Conservation (phyloP, 2,888 invertebrate species). For the Pyrrhosoma nymphula region DNA sequence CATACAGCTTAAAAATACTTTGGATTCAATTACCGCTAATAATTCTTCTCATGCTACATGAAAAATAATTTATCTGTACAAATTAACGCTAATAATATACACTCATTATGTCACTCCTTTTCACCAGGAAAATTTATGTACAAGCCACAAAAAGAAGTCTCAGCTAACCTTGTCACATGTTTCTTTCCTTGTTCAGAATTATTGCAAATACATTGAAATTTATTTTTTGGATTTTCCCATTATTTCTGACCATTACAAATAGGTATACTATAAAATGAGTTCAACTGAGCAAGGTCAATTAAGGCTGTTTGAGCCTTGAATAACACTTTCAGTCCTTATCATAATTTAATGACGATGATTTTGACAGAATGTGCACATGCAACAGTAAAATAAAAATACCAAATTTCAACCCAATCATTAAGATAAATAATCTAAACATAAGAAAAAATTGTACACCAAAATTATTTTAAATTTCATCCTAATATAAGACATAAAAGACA, state of each 20-base stretch:
- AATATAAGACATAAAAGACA: not conserved
- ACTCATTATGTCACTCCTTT: constrained; percentile 21
- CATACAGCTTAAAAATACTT: constrained; percentile 59
- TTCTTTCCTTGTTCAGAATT: not conserved
- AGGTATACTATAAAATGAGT: not conserved
- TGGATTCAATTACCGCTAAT: not conserved
- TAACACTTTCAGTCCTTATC: not conserved
- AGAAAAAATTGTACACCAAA: not conserved
- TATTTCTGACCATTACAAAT: not conserved
- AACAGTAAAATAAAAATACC: not conserved
- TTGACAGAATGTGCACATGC: not conserved
- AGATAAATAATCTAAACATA: not conserved
- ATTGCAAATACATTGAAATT: not conserved
- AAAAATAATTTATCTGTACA: constrained; percentile 64
- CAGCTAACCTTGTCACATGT: not conserved
- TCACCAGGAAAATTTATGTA: not conserved
- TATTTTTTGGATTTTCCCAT: not conserved
- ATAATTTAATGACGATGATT: not conserved
- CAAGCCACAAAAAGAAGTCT: not conserved
- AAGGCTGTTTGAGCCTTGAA: not conserved
- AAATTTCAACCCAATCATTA: not conserved
- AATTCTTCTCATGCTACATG: constrained; percentile 42
- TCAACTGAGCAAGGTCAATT: not conserved
- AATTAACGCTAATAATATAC: constrained; percentile 45
- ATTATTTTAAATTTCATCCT: not conserved